Base-by-base conservation (phyloP, 2,888 invertebrate species). In the Pyralis farinalis region DNA sequence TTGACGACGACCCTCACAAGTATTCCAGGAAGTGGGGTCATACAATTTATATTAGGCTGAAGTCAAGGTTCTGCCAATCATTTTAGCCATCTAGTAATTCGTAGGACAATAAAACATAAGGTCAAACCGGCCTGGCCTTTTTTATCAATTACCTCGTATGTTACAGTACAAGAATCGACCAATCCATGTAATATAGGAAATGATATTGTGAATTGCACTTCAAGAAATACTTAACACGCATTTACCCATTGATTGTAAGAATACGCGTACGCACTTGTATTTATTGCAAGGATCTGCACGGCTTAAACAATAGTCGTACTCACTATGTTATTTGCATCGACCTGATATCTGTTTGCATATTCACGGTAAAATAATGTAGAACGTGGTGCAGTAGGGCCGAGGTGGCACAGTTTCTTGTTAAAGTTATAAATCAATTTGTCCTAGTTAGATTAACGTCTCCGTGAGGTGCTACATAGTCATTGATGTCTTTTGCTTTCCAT, bases 51-150 rank as follows among this genome's bases (percentile, higher is more conserved):
- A 84, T 81, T 80, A 77, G 78, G 67, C 76, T 66, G 75, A 76
- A 85, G 78, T 84, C 87, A 84, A 85, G 86, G 87, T 72, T 73
- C 61, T 57, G 70, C 78, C 81, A 85, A 84, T 85, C 82, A 77
- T 80, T 79, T 78, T 72, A 74, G 71, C 73, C 78, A 72, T 81
- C 79, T 78, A 79, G 69, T 76, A 75, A 75, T 75, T 77, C 76
- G 74, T 77, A 77, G 78, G 72, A 71, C 74, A 83, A 82, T 82
- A 77, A 80, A 79, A 71, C 57, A 62, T 70, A 59, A 86, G 82
- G 83, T 63, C 82, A 62, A 64, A 63, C 63, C 47, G 58, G 64
- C 68, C 58, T 58, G 63, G 63, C 64, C 70, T 71, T 71, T 58
- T 64, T 68, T 60, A 64, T 65, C 55, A 42, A 22, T 42, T 40